These are phyloP conservation scores for Steatocranus sp. DNA, from an alignment of 2,797 vertebrate species.

Conservation along the genomic window DNA sequence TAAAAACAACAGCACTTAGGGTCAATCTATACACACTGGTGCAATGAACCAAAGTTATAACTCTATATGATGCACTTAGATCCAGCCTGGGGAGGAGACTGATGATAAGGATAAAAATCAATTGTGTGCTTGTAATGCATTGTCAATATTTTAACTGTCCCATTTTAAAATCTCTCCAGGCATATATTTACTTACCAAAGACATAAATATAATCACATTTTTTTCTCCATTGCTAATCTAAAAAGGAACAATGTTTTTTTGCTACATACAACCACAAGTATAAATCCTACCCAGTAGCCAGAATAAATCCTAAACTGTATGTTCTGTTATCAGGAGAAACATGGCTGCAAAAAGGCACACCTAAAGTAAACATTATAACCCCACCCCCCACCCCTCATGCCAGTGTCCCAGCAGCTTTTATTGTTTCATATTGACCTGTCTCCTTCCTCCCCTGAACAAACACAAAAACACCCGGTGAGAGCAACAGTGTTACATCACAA, in stretches of 20 bases:
- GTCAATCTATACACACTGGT: constrained; percentile 39
- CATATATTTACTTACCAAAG: background rate
- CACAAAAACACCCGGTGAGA: background rate
- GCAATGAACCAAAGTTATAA: constrained; percentile 11
- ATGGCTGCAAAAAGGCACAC: background rate
- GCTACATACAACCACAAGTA: background rate
- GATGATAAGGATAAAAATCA: constrained; percentile 5
- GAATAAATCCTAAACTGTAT: background rate
- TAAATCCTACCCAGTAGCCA: background rate
- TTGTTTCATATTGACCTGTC: constrained; percentile 20
- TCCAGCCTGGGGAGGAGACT: background rate
- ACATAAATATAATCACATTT: background rate
- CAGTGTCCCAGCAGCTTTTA: constrained; percentile 11
- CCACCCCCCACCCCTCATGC: background rate
- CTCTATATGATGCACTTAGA: background rate
- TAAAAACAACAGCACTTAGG: background rate
- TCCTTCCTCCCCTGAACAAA: constrained; percentile 27
- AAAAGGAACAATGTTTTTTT: background rate
- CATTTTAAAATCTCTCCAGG: background rate
- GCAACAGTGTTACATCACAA: constrained; percentile 5
- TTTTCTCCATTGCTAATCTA: background rate
- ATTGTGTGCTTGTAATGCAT: background rate
- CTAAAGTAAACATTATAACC: constrained; percentile 17
- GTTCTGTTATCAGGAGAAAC: background rate
- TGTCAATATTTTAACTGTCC: background rate